These are phyloP conservation scores for Nycticryphes semicollaris DNA, from an alignment of 2,113 vertebrate species.

Conservation along the genomic window DNA sequence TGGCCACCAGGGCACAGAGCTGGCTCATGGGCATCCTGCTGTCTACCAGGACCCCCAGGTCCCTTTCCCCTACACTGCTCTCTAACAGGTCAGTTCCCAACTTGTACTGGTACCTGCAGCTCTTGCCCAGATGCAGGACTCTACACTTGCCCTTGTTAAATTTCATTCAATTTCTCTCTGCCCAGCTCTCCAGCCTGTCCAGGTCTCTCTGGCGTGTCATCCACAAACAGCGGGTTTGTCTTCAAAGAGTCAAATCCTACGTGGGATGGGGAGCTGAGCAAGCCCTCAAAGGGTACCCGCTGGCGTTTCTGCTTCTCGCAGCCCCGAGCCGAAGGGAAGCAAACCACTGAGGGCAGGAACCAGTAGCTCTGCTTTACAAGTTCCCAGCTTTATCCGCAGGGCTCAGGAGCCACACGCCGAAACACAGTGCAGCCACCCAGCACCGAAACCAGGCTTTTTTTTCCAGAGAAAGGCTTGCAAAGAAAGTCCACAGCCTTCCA, in stretches of 20 bases:
- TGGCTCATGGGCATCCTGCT: no score
- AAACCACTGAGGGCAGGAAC: background rate
- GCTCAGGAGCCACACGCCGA: background rate
- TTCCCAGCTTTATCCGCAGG: background rate
- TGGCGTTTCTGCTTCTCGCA: background rate
- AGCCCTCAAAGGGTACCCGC: rapidly evolving
- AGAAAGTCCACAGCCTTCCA: background rate
- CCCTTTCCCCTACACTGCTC: no score
- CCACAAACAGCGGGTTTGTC: background rate
- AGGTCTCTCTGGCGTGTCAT: no score
- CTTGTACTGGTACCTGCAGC: no score
- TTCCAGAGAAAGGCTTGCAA: background rate
- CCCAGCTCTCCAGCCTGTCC: no score
- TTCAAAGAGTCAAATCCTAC: rapidly evolving
- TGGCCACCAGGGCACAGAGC: no score
- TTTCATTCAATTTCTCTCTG: no score
- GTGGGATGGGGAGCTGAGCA: background rate
- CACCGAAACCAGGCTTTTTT: background rate
- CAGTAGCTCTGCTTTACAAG: background rate
- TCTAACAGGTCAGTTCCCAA: no score
- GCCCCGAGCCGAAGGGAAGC: rapidly evolving
- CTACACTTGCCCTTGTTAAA: no score
- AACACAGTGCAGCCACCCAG: background rate
- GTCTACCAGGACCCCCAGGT: no score
- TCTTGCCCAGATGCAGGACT: no score